Conservation (phyloP, 2,113 vertebrate genomes). For the Columba janthina region DNA sequence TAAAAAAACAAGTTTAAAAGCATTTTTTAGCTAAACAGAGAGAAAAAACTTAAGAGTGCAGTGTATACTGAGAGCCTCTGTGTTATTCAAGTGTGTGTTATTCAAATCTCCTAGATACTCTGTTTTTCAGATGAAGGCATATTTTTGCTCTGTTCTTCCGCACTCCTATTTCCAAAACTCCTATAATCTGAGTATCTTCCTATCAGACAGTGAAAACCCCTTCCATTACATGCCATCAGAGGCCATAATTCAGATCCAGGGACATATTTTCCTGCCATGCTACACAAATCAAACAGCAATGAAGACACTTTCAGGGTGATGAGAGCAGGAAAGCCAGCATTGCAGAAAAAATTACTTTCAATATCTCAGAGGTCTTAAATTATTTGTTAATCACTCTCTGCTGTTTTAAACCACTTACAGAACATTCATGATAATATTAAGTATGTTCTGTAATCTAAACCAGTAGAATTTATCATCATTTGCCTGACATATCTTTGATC, state of each 20-base stretch:
- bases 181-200: neutral
- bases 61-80: neutral
- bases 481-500: neutral
- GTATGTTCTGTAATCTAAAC: neutral
- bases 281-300: conserved; percentile 27
- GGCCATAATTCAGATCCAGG: neutral
- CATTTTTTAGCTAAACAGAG: neutral
- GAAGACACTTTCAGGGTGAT: conserved; percentile 4
- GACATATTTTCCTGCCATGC: conserved; percentile 1
- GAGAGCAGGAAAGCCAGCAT: neutral
- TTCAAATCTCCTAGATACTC: neutral
- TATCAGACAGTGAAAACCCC: neutral
- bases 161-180: neutral
- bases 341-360: neutral
- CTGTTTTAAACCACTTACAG: neutral
- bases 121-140: neutral
- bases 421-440: neutral
- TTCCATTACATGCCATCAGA: neutral
- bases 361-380: neutral
- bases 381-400: conserved; percentile 24
- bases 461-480: conserved; percentile 3
- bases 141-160: neutral
- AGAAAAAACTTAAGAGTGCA: neutral
- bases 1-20: neutral
- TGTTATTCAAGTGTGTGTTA: neutral